These are phyloP conservation scores for Eolophus roseicapilla DNA, from an alignment of 2,113 vertebrate species.

Conservation along the genomic window DNA sequence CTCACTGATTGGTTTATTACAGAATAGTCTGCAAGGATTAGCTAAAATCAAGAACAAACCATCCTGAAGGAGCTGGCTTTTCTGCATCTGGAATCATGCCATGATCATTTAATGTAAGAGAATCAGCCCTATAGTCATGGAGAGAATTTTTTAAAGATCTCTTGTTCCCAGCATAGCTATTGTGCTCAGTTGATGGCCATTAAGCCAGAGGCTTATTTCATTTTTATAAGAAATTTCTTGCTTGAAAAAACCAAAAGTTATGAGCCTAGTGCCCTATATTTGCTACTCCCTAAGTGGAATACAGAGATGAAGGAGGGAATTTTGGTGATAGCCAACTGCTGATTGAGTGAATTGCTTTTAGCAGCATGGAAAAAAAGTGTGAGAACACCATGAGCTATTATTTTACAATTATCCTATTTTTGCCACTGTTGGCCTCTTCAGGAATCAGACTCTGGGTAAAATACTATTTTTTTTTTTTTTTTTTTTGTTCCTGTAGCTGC, in stretches of 20 bases:
- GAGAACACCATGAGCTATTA: slow-evolving; percentile 29
- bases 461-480: background rate
- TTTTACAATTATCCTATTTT: slow-evolving; percentile 57
- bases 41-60: slow-evolving; percentile 38
- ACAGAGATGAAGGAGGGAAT: slow-evolving; percentile 49
- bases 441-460: slow-evolving; percentile 16
- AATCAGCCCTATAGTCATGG: slow-evolving; percentile 39
- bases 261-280: slow-evolving; percentile 56
- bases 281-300: slow-evolving; percentile 67
- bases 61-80: slow-evolving; percentile 23
- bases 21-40: slow-evolving; percentile 17
- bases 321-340: slow-evolving; percentile 27
- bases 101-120: background rate
- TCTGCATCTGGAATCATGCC: slow-evolving; percentile 10
- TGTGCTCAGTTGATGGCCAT: slow-evolving; percentile 51
- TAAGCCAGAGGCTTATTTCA: slow-evolving; percentile 61
- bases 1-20: background rate
- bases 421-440: slow-evolving; percentile 33
- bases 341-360: slow-evolving; percentile 38
- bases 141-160: slow-evolving; percentile 56
- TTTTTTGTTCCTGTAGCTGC: background rate
- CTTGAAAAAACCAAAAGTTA: slow-evolving; percentile 61
- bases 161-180: slow-evolving; percentile 34
- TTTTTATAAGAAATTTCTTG: slow-evolving; percentile 67
- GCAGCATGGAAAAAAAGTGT: background rate